Conservation (phyloP, 2,797 vertebrate genomes). For the Pyrocephalus nanus region DNA sequence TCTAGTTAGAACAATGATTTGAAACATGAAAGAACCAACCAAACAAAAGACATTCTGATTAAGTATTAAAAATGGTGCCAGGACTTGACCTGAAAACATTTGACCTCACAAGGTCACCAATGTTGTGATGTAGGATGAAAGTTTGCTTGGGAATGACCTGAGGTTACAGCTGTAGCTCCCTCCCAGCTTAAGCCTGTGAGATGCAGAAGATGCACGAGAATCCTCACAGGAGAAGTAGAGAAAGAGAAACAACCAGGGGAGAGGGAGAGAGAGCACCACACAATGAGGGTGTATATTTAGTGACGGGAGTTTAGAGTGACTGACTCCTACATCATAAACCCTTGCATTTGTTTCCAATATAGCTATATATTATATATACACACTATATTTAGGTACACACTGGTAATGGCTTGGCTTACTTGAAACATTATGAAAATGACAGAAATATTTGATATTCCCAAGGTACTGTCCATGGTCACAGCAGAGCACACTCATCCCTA, state of each 20-base stretch:
- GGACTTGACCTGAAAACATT: background rate
- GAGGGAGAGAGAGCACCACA: accelerated
- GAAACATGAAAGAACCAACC: background rate
- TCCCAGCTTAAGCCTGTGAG: background rate
- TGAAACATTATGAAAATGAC: background rate
- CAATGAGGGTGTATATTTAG: background rate
- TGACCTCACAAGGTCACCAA: background rate
- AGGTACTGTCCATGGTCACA: background rate
- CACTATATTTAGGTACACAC: background rate
- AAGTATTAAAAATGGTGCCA: background rate
- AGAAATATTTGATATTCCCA: background rate
- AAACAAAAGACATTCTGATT: background rate
- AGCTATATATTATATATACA: background rate
- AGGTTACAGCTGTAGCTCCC: background rate
- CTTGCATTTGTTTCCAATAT: background rate
- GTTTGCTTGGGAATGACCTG: background rate
- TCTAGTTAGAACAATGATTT: background rate
- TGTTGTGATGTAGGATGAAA: background rate
- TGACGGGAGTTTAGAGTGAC: background rate
- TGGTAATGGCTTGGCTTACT: background rate
- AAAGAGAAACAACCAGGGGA: background rate
- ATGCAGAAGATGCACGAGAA: background rate
- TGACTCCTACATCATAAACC: background rate
- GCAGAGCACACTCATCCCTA: background rate
- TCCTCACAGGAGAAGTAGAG: background rate